A percentile compares a stretch with the other conserved stretches of the same genome.
Conservation (phyloP, 2,888 invertebrate genomes). For the Cosmia pyralina region DNA sequence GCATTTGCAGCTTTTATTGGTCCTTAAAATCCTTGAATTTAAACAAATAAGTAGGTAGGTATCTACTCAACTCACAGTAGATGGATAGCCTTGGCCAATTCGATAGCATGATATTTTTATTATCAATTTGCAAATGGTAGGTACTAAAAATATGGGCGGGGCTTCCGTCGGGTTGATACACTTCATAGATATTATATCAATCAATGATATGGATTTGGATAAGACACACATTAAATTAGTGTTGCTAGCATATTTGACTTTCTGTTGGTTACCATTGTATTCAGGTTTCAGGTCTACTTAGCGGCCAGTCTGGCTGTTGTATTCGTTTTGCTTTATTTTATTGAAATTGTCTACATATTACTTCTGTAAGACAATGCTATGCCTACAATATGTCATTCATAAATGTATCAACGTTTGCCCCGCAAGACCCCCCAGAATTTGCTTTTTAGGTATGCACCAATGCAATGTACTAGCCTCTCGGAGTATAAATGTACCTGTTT, state of each 20-base stretch:
- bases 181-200: conserved; percentile 1
- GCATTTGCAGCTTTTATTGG: neutral
- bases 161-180: conserved; percentile 18
- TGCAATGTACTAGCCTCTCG: too few relatives aligned
- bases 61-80: too few relatives aligned
- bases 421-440: too few relatives aligned
- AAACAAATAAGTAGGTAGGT: neutral
- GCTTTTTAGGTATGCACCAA: too few relatives aligned
- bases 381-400: neutral
- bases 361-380: neutral
- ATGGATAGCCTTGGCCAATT: conserved; percentile 15
- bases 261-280: neutral
- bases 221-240: neutral
- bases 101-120: neutral
- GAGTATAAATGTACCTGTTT: too few relatives aligned
- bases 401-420: too few relatives aligned
- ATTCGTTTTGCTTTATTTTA: neutral
- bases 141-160: conserved; percentile 35
- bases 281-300: neutral
- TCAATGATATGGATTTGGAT: conserved; percentile 9
- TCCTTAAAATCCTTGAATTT: conserved; percentile 15
- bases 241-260: neutral
- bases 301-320: neutral
- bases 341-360: too few relatives aligned
- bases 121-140: conserved; percentile 38